phyloP scores from a whole-genome alignment of 2,113 vertebrate species.

The Peromyscus leucopus region DNA sequence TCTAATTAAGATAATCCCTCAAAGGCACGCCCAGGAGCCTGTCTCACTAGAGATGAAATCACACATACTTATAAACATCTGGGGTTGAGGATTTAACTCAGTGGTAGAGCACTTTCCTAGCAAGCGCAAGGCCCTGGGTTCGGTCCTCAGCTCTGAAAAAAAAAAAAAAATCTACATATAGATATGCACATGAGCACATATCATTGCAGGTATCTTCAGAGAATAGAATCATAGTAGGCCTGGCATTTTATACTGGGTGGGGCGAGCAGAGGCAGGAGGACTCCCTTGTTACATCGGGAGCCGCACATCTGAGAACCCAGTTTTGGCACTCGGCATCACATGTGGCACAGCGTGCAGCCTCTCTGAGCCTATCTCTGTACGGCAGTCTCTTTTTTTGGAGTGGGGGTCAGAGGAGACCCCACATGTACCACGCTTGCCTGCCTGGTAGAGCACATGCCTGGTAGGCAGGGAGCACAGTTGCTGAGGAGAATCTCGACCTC shows the following conservation, averaged over 20 bases:
- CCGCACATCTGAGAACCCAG: too few species aligned
- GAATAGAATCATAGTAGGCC: neutral
- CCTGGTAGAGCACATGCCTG: neutral
- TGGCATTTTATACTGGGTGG: neutral
- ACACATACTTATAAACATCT: neutral
- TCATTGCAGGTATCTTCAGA: neutral
- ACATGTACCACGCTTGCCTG: rapidly evolving
- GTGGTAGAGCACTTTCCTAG: too few species aligned
- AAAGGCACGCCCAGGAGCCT: too few species aligned
- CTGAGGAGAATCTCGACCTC: neutral
- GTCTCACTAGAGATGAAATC: neutral
- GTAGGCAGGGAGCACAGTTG: rapidly evolving
- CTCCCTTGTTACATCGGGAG: neutral
- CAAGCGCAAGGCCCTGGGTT: too few species aligned
- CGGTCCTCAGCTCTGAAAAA: too few species aligned
- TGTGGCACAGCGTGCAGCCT: rapidly evolving
- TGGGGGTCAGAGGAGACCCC: rapidly evolving
- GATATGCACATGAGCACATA: neutral
- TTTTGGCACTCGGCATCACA: neutral
- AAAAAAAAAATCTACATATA: too few species aligned
- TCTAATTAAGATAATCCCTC: neutral
- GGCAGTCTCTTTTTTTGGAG: rapidly evolving
- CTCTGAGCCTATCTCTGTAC: neutral
- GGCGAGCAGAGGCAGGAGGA: neutral
- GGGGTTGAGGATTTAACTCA: too few species aligned